Percentiles rank a stretch among this genome's conserved stretches.
Evolutionary conservation across 2,113 vertebrate species (phyloP).

Genomic region (Notiomystis cincta): DNA sequence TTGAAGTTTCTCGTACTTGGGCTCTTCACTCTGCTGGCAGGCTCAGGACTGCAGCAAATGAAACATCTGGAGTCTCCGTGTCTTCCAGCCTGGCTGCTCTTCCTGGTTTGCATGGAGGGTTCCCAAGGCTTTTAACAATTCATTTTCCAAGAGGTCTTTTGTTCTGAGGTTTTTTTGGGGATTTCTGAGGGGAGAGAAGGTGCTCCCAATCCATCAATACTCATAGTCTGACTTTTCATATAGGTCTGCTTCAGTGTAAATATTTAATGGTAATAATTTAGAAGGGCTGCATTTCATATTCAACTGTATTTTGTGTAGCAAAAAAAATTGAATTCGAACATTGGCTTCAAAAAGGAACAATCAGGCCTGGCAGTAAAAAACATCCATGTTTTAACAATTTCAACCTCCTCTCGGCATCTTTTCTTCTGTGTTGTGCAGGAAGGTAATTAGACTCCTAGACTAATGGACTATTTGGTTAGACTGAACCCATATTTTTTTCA

Average conservation of each 20-base stretch:
- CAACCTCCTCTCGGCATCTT: neutral
- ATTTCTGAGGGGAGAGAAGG: neutral
- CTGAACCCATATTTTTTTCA: neutral
- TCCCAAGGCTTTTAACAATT: neutral
- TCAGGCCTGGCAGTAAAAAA: neutral
- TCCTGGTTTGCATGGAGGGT: neutral
- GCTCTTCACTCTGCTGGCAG: neutral
- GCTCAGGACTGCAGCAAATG: neutral
- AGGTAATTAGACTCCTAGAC: neutral
- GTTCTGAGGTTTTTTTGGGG: neutral
- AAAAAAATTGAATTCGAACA: neutral
- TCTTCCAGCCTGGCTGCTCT: neutral
- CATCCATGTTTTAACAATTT: neutral
- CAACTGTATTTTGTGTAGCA: neutral
- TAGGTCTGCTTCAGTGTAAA: neutral
- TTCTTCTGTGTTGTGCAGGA: neutral
- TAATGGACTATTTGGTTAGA: neutral
- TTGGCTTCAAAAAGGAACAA: neutral
- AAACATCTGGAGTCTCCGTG: neutral
- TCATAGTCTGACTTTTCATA: neutral
- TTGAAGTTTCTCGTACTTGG: neutral
- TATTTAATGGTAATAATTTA: neutral
- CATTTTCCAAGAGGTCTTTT: neutral
- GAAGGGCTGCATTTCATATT: neutral
- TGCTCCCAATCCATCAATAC: neutral